Percentiles rank a stretch among this genome's conserved stretches.
Evolutionary conservation across 1,140 invertebrate species (phyloP).

Genomic region (Ruditapes philippinarum): DNA sequence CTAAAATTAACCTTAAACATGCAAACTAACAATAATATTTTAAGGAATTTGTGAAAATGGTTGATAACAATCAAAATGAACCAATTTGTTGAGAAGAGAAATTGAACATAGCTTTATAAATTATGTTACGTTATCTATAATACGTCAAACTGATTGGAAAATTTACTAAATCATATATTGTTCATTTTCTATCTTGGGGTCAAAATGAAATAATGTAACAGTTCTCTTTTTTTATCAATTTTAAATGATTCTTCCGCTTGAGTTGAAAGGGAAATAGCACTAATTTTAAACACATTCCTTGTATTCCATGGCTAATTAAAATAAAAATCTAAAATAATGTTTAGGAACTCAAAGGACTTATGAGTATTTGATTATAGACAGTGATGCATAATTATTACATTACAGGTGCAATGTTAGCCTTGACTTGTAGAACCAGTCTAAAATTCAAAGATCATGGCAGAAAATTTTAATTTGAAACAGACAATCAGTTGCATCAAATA

Average conservation of each 20-base stretch:
- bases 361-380: no score
- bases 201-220: conserved; percentile 9
- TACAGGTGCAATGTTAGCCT: no score
- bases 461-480: no score
- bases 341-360: no score
- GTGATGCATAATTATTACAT: no score
- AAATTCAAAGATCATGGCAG: no score
- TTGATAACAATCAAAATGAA: conserved; percentile 57
- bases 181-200: conserved; percentile 19
- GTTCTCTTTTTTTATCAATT: neutral
- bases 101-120: conserved; percentile 60
- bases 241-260: neutral
- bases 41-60: conserved; percentile 59
- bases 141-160: conserved; percentile 47
- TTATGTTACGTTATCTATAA: conserved; percentile 20
- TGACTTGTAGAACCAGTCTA: no score
- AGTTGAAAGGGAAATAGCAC: no score
- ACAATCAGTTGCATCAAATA: no score
- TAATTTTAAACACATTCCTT: no score
- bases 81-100: conserved; percentile 54
- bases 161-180: conserved; percentile 49
- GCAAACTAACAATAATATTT: conserved; percentile 60
- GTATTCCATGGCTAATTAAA: no score
- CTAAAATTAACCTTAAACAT: conserved; percentile 42
- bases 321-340: no score